These are phyloP conservation scores for Apodemia duryi DNA, from an alignment of 2,888 invertebrate species.

Conservation along the genomic window DNA sequence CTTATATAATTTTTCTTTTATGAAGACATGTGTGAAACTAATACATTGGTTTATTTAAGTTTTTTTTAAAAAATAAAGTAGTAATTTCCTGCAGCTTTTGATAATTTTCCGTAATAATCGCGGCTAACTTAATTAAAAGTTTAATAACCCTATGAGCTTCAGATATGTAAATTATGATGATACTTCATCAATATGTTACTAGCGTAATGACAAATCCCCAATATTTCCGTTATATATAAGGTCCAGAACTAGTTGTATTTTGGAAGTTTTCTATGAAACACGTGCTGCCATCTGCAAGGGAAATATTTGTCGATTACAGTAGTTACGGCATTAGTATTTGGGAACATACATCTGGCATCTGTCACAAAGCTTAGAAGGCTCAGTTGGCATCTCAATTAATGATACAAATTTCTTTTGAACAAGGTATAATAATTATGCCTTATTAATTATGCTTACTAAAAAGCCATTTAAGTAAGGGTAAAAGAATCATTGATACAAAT, in stretches of 20 bases:
- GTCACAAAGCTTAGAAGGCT: background rate
- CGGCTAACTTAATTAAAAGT: no score
- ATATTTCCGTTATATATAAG: background rate
- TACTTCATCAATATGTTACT: no score
- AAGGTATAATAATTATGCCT: background rate
- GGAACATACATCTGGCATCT: background rate
- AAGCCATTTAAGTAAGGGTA: no score
- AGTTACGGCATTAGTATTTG: conserved; percentile 2
- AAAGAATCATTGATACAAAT: no score
- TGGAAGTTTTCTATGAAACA: background rate
- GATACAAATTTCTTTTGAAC: background rate
- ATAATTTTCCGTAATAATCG: no score
- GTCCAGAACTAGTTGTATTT: background rate
- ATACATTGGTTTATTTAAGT: no score
- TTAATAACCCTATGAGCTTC: background rate
- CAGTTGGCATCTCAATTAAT: background rate
- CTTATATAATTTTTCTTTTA: no score
- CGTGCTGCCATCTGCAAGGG: background rate
- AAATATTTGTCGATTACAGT: background rate
- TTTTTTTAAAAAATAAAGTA: no score
- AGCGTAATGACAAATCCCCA: background rate
- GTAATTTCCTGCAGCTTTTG: no score
- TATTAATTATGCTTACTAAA: no score
- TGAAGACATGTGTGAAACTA: no score
- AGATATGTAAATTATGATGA: background rate